Evolutionary conservation across 2,113 vertebrate genomes (phyloP).

Genomic region (Microtus pennsylvanicus): DNA sequence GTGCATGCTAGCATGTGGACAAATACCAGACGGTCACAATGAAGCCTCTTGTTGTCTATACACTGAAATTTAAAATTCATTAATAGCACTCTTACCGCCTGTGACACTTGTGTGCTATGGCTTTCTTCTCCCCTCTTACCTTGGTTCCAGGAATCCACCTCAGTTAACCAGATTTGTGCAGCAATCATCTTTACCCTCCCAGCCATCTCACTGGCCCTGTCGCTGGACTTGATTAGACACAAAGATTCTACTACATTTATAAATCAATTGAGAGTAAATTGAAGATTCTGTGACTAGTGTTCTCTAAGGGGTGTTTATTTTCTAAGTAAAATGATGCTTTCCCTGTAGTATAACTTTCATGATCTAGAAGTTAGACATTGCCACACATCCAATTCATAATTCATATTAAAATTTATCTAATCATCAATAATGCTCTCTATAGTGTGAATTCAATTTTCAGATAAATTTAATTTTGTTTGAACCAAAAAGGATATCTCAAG

Average conservation of each 20-base stretch:
- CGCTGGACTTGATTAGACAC: not conserved
- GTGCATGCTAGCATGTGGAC: not conserved
- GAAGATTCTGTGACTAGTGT: not conserved
- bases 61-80: not conserved
- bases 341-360: not conserved
- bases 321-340: slow-evolving; percentile 14
- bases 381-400: not conserved
- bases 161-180: too few relatives aligned
- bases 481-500: not conserved
- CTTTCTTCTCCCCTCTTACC: not conserved
- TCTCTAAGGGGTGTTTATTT: slow-evolving; percentile 15
- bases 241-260: not conserved
- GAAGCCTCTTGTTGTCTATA: not conserved
- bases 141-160: not conserved
- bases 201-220: not conserved
- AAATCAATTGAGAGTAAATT: not conserved
- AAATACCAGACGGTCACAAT: not conserved
- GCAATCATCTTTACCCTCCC: too few relatives aligned
- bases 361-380: not conserved
- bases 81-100: not conserved
- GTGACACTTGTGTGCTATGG: not conserved
- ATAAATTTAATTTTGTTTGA: slow-evolving; percentile 46
- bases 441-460: not conserved
- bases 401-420: not conserved
- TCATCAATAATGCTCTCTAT: not conserved